phyloP scores from a whole-genome alignment of 2,888 invertebrate species.

The Portevinia maculata region DNA sequence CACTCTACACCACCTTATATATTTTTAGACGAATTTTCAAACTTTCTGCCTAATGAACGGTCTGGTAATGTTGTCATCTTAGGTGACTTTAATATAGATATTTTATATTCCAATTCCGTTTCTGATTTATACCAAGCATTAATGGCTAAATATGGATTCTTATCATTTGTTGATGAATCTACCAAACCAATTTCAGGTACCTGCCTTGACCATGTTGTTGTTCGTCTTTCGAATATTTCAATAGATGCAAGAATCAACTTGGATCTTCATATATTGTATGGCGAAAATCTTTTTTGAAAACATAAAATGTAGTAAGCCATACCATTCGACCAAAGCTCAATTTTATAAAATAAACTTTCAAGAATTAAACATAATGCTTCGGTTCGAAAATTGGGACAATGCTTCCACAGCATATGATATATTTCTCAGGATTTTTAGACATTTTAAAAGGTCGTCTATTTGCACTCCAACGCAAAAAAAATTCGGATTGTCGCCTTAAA shows the following conservation, averaged over 20 bases:
- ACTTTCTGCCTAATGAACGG: background rate
- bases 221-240: background rate
- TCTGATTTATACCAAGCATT: too few relatives aligned
- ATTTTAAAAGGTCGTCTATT: constrained; percentile 1
- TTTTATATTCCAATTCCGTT: too few relatives aligned
- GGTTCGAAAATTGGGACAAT: background rate
- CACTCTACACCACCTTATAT: background rate
- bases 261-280: constrained; percentile 1
- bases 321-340: background rate
- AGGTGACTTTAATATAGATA: background rate
- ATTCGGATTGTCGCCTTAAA: constrained; percentile 9
- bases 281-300: constrained; percentile 4
- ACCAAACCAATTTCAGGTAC: background rate
- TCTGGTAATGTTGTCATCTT: constrained; percentile 13
- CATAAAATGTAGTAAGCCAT: constrained; percentile 3
- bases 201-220: background rate
- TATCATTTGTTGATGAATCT: constrained; percentile 5
- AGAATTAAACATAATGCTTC: constrained; percentile 8
- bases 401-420: constrained; percentile 6
- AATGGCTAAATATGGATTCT: background rate
- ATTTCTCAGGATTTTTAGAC: background rate
- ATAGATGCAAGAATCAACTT: background rate
- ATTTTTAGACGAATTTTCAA: background rate
- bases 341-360: background rate
- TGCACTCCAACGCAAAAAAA: too few relatives aligned